These are phyloP conservation scores for Tamias sibiricus DNA, from an alignment of 2,113 vertebrate species.

Conservation along the genomic window DNA sequence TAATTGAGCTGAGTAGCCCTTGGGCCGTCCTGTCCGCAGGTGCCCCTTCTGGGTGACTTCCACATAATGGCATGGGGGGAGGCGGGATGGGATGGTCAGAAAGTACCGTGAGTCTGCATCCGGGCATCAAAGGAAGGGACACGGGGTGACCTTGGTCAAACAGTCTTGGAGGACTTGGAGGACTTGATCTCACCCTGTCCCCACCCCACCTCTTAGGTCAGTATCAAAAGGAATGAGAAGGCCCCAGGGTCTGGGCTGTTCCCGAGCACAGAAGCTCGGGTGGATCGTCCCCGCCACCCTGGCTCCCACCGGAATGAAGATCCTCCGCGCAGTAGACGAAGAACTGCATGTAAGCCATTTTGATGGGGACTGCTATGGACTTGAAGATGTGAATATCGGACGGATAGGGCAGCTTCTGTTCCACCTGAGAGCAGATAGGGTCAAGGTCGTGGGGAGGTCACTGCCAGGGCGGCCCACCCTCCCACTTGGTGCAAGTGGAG, in stretches of 20 bases:
- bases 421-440: slow-evolving; percentile 65
- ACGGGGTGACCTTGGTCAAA: background rate
- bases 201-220: background rate
- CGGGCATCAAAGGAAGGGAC: background rate
- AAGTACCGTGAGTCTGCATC: background rate
- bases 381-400: slow-evolving; percentile 67
- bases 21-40: background rate
- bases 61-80: background rate
- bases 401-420: slow-evolving; percentile 45
- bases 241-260: background rate
- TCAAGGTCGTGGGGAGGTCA: background rate
- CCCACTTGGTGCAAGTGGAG: background rate
- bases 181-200: background rate
- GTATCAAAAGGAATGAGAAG: background rate
- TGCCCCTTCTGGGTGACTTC: background rate
- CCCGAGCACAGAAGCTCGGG: background rate
- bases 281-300: background rate
- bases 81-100: background rate
- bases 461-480: background rate
- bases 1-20: background rate
- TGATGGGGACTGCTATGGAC: background rate
- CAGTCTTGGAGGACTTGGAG: background rate
- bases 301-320: slow-evolving; percentile 77
- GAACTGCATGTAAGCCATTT: slow-evolving; percentile 70
- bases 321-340: slow-evolving; percentile 82